A percentile compares a stretch with the other conserved stretches of the same genome.
These are phyloP conservation scores for Ormyrus labotus DNA, from an alignment of 2,888 invertebrate species.

Conservation along the genomic window DNA sequence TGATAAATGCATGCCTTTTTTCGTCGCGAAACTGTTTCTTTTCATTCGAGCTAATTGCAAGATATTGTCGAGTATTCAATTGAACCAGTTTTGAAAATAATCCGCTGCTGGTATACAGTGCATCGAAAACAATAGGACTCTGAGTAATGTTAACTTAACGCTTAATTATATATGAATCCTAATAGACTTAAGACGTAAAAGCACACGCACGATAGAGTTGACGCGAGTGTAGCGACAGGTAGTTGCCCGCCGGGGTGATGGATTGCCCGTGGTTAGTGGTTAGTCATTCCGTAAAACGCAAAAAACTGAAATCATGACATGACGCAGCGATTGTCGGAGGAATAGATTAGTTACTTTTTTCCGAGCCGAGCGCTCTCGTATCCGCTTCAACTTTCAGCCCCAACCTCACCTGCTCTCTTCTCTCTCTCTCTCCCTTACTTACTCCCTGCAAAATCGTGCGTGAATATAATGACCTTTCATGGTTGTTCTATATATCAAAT, in stretches of 20 bases:
- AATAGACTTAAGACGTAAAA: too few species aligned
- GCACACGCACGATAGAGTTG: neutral
- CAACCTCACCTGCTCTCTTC: too few species aligned
- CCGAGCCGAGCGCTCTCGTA: neutral
- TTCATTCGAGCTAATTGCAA: too few species aligned
- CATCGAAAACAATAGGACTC: too few species aligned
- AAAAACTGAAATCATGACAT: conserved; percentile 34
- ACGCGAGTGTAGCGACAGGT: conserved; percentile 12
- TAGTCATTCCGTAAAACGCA: conserved; percentile 26
- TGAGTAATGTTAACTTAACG: too few species aligned
- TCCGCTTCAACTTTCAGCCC: neutral
- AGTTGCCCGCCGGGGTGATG: neutral
- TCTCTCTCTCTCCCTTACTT: too few species aligned
- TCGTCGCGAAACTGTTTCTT: too few species aligned
- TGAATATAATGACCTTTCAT: conserved; percentile 18
- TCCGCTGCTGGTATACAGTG: too few species aligned
- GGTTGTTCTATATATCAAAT: neutral
- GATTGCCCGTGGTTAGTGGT: conserved; percentile 32
- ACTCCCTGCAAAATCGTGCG: conserved; percentile 9
- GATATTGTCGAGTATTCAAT: too few species aligned
- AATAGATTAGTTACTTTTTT: conserved; percentile 36
- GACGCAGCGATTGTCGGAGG: conserved; percentile 17
- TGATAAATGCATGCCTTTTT: too few species aligned
- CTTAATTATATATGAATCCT: too few species aligned
- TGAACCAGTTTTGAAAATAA: too few species aligned